These are phyloP conservation scores for Adelosebastes latens DNA, from an alignment of 2,797 vertebrate genomes.

Conservation along the genomic window DNA sequence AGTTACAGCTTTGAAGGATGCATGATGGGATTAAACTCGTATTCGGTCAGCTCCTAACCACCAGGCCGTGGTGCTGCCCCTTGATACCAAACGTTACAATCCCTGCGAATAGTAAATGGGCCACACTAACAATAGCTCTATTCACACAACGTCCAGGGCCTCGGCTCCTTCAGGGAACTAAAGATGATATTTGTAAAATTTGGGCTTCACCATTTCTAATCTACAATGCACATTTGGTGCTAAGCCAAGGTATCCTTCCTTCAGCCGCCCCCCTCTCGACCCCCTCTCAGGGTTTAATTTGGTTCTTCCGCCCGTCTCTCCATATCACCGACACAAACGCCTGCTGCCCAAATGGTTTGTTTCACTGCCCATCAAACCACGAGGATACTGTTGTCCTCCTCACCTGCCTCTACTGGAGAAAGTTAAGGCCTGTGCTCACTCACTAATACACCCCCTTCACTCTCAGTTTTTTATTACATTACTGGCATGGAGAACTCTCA, in stretches of 20 bases:
- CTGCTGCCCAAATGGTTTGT: slow-evolving; percentile 69
- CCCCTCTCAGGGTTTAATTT: slow-evolving; percentile 19
- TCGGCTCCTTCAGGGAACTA: slow-evolving; percentile 27
- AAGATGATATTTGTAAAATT: slow-evolving; percentile 58
- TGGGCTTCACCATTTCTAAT: slow-evolving; percentile 46
- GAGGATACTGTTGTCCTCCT: slow-evolving; percentile 46
- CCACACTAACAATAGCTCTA: slow-evolving; percentile 45
- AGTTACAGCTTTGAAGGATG: not conserved
- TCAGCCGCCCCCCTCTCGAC: not conserved
- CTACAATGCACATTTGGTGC: slow-evolving; percentile 39
- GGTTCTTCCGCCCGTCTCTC: slow-evolving; percentile 37
- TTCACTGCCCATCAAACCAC: slow-evolving; percentile 63
- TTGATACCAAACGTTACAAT: slow-evolving; percentile 35
- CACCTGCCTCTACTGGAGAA: slow-evolving; percentile 49
- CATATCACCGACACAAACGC: slow-evolving; percentile 51
- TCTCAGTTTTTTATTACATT: not conserved
- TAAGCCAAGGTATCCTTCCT: slow-evolving; percentile 35
- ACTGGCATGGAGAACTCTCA: not conserved
- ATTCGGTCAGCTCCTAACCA: not conserved
- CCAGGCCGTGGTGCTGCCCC: not conserved
- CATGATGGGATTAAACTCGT: not conserved
- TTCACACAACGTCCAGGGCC: slow-evolving; percentile 36
- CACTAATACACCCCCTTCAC: not conserved
- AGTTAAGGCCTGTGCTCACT: slow-evolving; percentile 12
- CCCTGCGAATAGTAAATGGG: slow-evolving; percentile 28